Evolutionary conservation across 1,140 invertebrate species (phyloP).

Genomic region (Drosophila bocqueti): DNA sequence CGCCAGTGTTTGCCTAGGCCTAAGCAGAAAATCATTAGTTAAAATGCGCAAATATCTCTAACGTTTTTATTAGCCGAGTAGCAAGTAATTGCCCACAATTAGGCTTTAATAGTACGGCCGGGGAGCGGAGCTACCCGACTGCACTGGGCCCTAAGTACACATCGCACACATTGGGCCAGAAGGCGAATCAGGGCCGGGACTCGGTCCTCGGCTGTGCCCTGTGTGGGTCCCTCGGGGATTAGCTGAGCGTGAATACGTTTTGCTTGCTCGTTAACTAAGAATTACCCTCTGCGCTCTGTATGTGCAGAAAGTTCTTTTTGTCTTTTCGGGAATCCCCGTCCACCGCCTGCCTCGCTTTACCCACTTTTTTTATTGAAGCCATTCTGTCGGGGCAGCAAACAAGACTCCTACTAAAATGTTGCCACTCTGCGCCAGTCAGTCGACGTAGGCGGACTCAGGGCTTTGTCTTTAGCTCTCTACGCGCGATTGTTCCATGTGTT

Average conservation of each 20-base stretch:
- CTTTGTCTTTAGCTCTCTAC: neutral
- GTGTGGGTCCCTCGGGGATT: constrained; percentile 57
- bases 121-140: constrained; percentile 44
- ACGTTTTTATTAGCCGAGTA: constrained; percentile 78
- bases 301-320: constrained; percentile 21
- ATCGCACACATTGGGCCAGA: constrained; percentile 25
- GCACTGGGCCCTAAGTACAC: constrained; percentile 59
- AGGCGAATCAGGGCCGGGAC: constrained; percentile 26
- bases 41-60: constrained; percentile 82
- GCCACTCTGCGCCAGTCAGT: constrained; percentile 3
- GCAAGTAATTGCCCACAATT: constrained; percentile 80
- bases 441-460: neutral
- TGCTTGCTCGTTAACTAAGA: constrained; percentile 80
- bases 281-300: constrained; percentile 59
- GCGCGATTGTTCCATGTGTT: neutral
- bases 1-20: constrained; percentile 66
- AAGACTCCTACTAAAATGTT: constrained; percentile 32
- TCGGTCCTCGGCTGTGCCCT: neutral
- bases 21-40: constrained; percentile 80
- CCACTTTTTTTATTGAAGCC: constrained; percentile 67
- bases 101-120: constrained; percentile 70
- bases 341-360: constrained; percentile 50
- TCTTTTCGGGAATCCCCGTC: constrained; percentile 17
- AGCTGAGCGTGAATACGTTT: constrained; percentile 76
- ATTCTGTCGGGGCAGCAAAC: constrained; percentile 31